A percentile compares a stretch with the other conserved stretches of the same genome.
These are phyloP conservation scores for Mizuhopecten yessoensis DNA, from an alignment of 1,140 invertebrate genomes.

Conservation along the genomic window DNA sequence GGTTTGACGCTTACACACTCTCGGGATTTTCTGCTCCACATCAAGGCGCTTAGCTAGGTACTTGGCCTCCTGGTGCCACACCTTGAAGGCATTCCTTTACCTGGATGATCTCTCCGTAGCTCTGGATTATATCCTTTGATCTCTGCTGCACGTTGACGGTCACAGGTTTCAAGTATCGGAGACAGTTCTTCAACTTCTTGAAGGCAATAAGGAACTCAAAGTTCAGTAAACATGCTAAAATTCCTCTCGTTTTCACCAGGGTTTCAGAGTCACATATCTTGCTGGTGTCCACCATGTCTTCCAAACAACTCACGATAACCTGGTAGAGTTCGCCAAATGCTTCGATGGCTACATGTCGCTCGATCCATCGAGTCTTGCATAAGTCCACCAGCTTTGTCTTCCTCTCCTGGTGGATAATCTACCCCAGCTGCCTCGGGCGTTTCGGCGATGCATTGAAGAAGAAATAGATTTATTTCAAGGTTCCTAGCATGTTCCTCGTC, in stretches of 20 bases:
- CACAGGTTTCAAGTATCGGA: neutral
- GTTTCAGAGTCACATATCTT: conserved; percentile 42
- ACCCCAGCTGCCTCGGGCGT: no score
- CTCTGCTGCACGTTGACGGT: no score
- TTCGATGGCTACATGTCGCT: neutral
- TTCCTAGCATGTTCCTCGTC: conserved; percentile 40
- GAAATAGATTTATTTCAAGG: neutral
- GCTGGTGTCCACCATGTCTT: conserved; percentile 41
- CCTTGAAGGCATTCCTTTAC: conserved; percentile 38
- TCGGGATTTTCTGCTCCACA: conserved; percentile 40
- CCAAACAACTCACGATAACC: conserved; percentile 1
- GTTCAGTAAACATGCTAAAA: neutral
- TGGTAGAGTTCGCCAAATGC: neutral
- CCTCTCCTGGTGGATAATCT: no score
- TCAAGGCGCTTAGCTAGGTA: neutral
- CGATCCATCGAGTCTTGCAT: conserved; percentile 41
- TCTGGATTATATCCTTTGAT: no score
- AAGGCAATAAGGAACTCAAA: conserved; percentile 44
- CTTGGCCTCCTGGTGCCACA: conserved; percentile 22
- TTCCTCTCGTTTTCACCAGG: conserved; percentile 24
- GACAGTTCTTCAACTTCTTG: conserved; percentile 36
- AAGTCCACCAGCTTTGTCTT: conserved; percentile 44
- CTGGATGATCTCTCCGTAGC: no score
- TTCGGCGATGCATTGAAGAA: no score
- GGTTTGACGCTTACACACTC: conserved; percentile 10